Conservation (phyloP, 2,888 invertebrate genomes). For the Diarsia dahlii region DNA sequence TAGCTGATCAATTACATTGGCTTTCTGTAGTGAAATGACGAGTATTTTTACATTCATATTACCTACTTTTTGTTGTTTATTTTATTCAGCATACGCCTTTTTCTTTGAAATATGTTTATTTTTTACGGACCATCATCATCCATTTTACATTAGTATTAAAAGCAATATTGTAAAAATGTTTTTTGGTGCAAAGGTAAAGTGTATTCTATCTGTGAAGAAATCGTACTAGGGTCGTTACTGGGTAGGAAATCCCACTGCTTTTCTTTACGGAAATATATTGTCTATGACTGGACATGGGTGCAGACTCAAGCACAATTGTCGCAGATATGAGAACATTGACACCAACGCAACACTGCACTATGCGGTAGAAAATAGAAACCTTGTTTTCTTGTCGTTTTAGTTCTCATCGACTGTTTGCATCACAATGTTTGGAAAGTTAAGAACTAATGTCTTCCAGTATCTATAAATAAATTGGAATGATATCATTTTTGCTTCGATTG, state of each 20-base stretch:
- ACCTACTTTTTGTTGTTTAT: neutral
- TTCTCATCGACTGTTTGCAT: slow-evolving; percentile 61
- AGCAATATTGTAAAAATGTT: neutral
- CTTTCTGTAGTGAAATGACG: neutral
- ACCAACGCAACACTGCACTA: slow-evolving; percentile 26
- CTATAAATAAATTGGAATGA: slow-evolving; percentile 34
- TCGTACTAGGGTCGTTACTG: no score
- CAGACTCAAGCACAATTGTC: slow-evolving; percentile 27
- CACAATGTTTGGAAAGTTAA: slow-evolving; percentile 62
- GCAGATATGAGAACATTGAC: slow-evolving; percentile 44
- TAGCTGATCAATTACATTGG: slow-evolving; percentile 19
- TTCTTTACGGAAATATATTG: slow-evolving; percentile 19
- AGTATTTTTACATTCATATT: neutral
- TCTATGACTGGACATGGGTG: neutral
- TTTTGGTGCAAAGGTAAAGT: neutral
- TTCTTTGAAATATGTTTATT: no score
- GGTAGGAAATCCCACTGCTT: neutral
- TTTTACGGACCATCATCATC: no score
- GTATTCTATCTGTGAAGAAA: no score
- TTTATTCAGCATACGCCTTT: neutral
- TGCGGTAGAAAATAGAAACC: slow-evolving; percentile 58
- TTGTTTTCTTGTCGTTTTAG: slow-evolving; percentile 50
- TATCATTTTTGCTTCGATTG: slow-evolving; percentile 35
- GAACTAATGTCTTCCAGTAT: slow-evolving; percentile 38
- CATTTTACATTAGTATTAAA: neutral